A percentile compares a stretch with the other conserved stretches of the same genome.
Conservation (phyloP, 2,797 vertebrate genomes). For the Psittacula derbiana region DNA sequence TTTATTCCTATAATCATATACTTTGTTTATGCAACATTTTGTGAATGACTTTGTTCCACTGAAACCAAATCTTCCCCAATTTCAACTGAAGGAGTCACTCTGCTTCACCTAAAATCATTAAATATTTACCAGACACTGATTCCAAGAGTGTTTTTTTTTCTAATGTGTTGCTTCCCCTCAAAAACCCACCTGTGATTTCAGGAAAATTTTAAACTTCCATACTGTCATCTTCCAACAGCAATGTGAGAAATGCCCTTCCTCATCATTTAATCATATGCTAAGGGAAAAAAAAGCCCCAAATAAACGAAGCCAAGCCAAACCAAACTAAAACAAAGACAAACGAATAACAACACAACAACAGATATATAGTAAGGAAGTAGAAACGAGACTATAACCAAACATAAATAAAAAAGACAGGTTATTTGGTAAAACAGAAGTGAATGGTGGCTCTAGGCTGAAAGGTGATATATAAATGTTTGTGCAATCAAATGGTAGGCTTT, state of each 20-base stretch:
- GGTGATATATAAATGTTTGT: background rate
- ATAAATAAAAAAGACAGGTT: accelerated
- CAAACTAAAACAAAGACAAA: background rate
- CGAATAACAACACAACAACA: accelerated
- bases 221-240: background rate
- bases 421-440: background rate
- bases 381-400: background rate
- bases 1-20: background rate
- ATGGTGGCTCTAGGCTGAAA: background rate
- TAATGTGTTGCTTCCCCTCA: background rate
- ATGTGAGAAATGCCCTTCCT: background rate
- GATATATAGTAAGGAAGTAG: background rate
- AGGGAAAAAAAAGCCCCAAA: background rate
- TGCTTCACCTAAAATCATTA: background rate
- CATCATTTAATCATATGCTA: background rate
- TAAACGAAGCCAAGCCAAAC: background rate
- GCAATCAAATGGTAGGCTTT: background rate
- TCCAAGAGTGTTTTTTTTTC: background rate
- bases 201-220: background rate
- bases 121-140: background rate
- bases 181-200: background rate
- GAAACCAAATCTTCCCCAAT: background rate
- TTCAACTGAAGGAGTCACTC: background rate
- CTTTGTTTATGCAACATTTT: background rate
- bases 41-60: background rate